phyloP scores from a whole-genome alignment of 35 echinoderm and acorn worm genomes.

The Apostichopus californicus region DNA sequence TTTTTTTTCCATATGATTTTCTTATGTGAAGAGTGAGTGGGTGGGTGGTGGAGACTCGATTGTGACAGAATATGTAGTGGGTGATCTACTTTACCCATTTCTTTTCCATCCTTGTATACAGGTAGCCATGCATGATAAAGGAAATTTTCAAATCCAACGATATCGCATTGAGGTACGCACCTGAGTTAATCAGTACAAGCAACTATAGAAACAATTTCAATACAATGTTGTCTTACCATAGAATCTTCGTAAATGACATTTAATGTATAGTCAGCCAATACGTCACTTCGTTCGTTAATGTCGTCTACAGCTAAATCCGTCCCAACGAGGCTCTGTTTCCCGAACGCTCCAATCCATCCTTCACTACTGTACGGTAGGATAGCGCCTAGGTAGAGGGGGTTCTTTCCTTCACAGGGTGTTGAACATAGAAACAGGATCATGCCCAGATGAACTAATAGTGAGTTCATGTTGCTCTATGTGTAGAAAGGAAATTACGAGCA shows the following conservation, averaged over 20 bases:
- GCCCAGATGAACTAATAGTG: not conserved
- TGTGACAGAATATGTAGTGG: too few relatives aligned
- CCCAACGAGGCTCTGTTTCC: slow-evolving; percentile 38
- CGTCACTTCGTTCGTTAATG: slow-evolving; percentile 8
- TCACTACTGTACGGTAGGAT: slow-evolving; percentile 38
- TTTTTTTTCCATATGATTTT: too few relatives aligned
- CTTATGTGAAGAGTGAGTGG: too few relatives aligned
- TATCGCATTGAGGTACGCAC: too few relatives aligned
- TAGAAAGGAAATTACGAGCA: not conserved
- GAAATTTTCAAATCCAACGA: too few relatives aligned
- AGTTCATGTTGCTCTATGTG: not conserved
- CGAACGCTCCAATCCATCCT: slow-evolving; percentile 48
- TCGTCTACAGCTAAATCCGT: slow-evolving; percentile 32
- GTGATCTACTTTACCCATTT: too few relatives aligned
- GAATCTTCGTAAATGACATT: slow-evolving; percentile 33
- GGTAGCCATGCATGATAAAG: too few relatives aligned
- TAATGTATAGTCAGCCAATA: slow-evolving; percentile 13
- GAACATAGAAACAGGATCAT: not conserved
- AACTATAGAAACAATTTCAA: too few relatives aligned
- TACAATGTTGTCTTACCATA: slow-evolving; percentile 8
- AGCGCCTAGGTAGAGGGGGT: slow-evolving; percentile 37
- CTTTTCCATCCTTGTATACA: too few relatives aligned
- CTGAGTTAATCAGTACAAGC: too few relatives aligned
- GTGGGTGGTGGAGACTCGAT: too few relatives aligned
- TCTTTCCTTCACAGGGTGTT: not conserved